Evolutionary conservation across 2,113 vertebrate genomes (phyloP).

Genomic region (Amphiprion ocellaris): DNA sequence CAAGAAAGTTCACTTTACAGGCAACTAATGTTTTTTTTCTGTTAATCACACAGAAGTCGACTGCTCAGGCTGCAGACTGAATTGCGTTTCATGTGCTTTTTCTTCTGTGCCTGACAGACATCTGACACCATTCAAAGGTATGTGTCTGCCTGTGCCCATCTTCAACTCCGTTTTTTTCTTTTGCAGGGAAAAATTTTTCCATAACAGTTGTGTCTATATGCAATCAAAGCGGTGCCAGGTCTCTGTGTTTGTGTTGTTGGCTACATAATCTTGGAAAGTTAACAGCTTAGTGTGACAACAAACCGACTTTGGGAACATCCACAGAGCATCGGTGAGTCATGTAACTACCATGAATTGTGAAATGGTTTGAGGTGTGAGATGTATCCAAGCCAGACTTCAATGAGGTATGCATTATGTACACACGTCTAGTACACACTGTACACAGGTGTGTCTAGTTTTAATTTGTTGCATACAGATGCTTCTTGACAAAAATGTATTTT

Average conservation of each 20-base stretch:
- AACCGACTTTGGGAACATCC: slow-evolving; percentile 56
- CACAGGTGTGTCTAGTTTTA: slow-evolving; percentile 58
- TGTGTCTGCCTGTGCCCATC: background rate
- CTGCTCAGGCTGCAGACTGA: too few relatives aligned
- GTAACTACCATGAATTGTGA: slow-evolving; percentile 66
- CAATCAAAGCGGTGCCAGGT: slow-evolving; percentile 23
- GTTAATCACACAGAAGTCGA: too few relatives aligned
- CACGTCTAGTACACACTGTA: slow-evolving; percentile 36
- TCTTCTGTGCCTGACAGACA: too few relatives aligned
- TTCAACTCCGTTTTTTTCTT: background rate
- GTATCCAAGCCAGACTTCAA: slow-evolving; percentile 43
- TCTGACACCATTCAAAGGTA: too few relatives aligned
- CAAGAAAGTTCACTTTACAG: too few relatives aligned
- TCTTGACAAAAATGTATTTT: slow-evolving; percentile 22
- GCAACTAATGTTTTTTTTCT: too few relatives aligned
- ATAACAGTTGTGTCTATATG: slow-evolving; percentile 11
- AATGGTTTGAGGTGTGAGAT: slow-evolving; percentile 60
- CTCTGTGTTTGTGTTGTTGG: slow-evolving; percentile 57
- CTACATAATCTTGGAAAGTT: slow-evolving; percentile 56
- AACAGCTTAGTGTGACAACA: slow-evolving; percentile 49
- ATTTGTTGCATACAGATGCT: slow-evolving; percentile 27
- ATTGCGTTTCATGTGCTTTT: too few relatives aligned
- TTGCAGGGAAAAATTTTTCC: slow-evolving; percentile 17
- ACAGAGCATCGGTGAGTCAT: slow-evolving; percentile 60
- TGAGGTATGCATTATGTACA: slow-evolving; percentile 57